Percentiles rank a stretch among this genome's conserved stretches.
phyloP scores from a whole-genome alignment of 2,888 invertebrate genomes.

The Tetranychus piercei region DNA sequence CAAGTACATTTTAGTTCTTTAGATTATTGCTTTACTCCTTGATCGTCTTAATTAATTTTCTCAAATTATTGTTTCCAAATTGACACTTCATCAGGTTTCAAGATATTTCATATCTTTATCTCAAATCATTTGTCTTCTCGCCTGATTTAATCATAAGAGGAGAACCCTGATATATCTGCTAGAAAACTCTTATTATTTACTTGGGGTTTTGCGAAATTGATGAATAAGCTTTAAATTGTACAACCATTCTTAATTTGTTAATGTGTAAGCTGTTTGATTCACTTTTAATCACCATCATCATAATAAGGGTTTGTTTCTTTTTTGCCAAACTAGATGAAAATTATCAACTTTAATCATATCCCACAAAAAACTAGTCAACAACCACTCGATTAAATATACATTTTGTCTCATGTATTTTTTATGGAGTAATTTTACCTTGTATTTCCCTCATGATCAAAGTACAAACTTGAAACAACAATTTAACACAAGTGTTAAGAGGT shows the following conservation, averaged over 20 bases:
- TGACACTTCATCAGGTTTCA: constrained; percentile 1
- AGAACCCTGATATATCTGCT: neutral
- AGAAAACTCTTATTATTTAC: neutral
- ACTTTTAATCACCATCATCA: neutral
- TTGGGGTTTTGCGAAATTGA: neutral
- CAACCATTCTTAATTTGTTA: neutral
- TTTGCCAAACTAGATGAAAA: neutral
- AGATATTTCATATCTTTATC: neutral
- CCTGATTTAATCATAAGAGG: neutral
- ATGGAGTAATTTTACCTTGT: neutral
- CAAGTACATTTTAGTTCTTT: neutral
- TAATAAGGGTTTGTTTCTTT: neutral
- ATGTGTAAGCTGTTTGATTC: neutral
- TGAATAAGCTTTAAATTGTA: neutral
- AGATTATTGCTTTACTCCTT: neutral
- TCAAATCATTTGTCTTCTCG: neutral
- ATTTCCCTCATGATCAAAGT: neutral
- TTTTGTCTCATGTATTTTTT: neutral
- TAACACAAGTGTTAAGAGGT: neutral
- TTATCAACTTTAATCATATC: neutral
- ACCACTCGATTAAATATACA: neutral
- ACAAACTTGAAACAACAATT: neutral
- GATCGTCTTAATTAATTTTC: neutral
- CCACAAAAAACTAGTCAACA: neutral
- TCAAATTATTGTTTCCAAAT: neutral